A percentile compares a stretch with the other conserved stretches of the same genome.
Conservation (phyloP, 2,113 vertebrate species). For the Otocyon megalotis region DNA sequence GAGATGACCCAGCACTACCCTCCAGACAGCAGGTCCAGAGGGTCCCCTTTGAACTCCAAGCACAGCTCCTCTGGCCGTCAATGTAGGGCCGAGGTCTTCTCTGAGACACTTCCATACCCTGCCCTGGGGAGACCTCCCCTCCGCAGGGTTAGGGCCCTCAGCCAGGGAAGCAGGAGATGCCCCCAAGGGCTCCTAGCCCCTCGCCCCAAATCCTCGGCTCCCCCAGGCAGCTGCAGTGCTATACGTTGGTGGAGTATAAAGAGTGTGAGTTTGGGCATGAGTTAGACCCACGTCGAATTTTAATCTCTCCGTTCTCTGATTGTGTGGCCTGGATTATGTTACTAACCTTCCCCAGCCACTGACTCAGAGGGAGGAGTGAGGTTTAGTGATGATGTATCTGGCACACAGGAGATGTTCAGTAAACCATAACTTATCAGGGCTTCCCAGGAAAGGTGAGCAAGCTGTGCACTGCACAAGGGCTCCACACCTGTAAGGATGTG, state of each 20-base stretch:
- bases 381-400: fast-evolving
- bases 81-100: not conserved
- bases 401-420: not conserved
- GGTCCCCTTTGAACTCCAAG: not conserved
- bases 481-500: not conserved
- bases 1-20: not conserved
- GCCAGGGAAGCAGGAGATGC: not conserved
- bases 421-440: not conserved
- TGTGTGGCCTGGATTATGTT: not conserved
- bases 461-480: not conserved
- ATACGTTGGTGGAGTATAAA: no score
- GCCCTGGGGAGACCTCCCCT: not conserved
- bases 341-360: not conserved
- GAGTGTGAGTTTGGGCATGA: not conserved
- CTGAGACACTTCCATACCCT: not conserved
- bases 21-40: not conserved
- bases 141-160: not conserved
- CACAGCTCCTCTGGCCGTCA: not conserved
- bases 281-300: not conserved
- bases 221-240: not conserved
- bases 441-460: not conserved
- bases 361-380: not conserved
- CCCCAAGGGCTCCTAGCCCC: not conserved
- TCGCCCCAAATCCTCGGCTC: not conserved
- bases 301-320: not conserved